A percentile compares a stretch with the other conserved stretches of the same genome.
These are phyloP conservation scores for Regulus satrapa DNA, from an alignment of 2,113 vertebrate genomes.

Conservation along the genomic window DNA sequence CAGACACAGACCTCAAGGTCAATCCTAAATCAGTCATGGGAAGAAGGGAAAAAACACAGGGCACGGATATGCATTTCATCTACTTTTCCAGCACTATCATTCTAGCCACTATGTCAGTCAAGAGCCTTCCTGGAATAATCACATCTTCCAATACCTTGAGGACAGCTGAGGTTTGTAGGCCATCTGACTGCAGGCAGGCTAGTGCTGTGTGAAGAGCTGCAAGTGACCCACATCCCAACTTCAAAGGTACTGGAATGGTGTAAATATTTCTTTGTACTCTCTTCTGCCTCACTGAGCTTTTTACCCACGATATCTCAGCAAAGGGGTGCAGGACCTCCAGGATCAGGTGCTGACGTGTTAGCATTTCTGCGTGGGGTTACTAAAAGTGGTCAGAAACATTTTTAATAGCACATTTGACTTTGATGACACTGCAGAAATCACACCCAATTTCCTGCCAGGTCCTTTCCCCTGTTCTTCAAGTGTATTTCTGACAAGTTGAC, in stretches of 20 bases:
- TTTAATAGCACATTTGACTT: background rate
- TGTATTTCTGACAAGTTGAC: slow-evolving; percentile 43
- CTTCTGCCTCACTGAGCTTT: background rate
- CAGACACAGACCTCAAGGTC: background rate
- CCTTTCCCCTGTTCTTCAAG: slow-evolving; percentile 22
- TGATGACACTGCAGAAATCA: slow-evolving; percentile 51
- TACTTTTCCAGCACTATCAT: background rate
- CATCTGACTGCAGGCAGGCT: background rate
- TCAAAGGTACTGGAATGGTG: background rate
- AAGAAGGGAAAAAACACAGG: background rate
- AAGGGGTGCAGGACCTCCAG: background rate
- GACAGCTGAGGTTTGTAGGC: background rate
- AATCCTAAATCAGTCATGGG: background rate
- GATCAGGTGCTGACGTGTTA: background rate
- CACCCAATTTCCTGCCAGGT: slow-evolving; percentile 23
- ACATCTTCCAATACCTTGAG: background rate
- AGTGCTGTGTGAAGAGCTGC: background rate
- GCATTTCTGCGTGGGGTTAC: background rate
- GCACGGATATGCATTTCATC: background rate
- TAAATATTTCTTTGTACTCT: background rate
- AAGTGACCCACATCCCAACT: background rate
- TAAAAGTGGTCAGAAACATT: background rate
- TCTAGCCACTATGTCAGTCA: background rate
- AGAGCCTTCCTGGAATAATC: background rate
- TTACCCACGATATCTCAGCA: background rate